Conservation (phyloP, 2,888 invertebrate genomes). For the Bursaphelenchus okinawaensis region DNA sequence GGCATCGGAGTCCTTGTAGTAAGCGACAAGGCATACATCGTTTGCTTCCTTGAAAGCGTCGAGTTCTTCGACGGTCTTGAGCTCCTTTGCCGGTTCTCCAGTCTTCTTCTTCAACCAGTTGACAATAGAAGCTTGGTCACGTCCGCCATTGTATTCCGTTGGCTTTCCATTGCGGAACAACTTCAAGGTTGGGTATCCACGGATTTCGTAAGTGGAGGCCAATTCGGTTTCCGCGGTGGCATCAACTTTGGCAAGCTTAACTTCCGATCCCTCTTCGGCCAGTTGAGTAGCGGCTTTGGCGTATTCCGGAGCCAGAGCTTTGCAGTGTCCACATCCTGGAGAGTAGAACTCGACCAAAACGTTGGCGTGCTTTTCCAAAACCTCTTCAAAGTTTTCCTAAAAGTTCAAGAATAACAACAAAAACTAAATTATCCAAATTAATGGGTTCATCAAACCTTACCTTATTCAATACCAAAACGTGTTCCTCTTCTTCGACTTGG, state of each 20-base stretch:
- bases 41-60: constrained; percentile 75
- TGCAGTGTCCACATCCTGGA: constrained; percentile 93
- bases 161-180: constrained; percentile 83
- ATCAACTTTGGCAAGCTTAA: constrained; percentile 91
- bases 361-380: constrained; percentile 73
- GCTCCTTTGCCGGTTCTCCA: constrained; percentile 81
- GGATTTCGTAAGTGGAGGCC: constrained; percentile 78
- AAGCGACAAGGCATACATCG: constrained; percentile 80
- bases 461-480: constrained; percentile 64
- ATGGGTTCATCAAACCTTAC: constrained; percentile 27
- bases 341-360: constrained; percentile 88
- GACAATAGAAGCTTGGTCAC: constrained; percentile 84
- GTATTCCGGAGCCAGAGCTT: constrained; percentile 79
- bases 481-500: constrained; percentile 61
- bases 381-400: constrained; percentile 75
- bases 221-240: constrained; percentile 85
- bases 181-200: constrained; percentile 94
- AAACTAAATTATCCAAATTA: background rate
- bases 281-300: constrained; percentile 84
- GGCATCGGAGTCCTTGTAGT: constrained; percentile 73
- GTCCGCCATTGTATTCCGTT: constrained; percentile 84
- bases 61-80: constrained; percentile 74
- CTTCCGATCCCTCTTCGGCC: constrained; percentile 72
- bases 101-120: constrained; percentile 93
- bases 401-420: constrained; percentile 9